Base-by-base conservation (phyloP, 2,797 vertebrate genomes). In the Micropoecilia bifurca region DNA sequence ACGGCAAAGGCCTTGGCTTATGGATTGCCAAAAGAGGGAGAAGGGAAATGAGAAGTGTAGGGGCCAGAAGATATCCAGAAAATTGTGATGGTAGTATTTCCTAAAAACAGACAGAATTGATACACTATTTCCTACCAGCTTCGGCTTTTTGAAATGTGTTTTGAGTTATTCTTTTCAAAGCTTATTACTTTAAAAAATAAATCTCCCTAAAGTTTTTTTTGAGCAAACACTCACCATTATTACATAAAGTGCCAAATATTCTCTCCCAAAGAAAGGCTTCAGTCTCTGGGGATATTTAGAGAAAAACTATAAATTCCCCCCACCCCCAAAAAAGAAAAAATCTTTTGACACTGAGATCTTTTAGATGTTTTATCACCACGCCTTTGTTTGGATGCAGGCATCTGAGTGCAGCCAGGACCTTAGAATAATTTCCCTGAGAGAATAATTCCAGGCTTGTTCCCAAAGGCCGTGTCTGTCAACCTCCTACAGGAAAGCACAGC, bases 401-500 rank as follows among this genome's bases (percentile, higher is more conserved):
- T 80, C 75, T 84, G 39, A 73, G 33, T 75, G 77, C 33, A 76
- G 77, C 61, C 45, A 55, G 28, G 48, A 81, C 73, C 74, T 85
- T 13, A 1, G 57, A 80, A 86, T 80, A 41, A 77, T 81, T 87
- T 85, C 78, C 83, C 75, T 22, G 39, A 7, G 53, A 87, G 84
- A 85, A 80, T 71, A 61, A 87, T 82, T 82, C 77, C 77, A 81
- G 75, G 81, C 78, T 84, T 83, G 79, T 75, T 85, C 85, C 89
- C 71, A 77, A 79, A 85, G 61, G 22, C 84, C 75, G 81, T 85
- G 73, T 89, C 79, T 87, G 84, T 87, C 85, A 73, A 79, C 79
- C 85, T 89, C 81, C 81, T 78, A 86, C 85, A 88, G 90, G 90
- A 92, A 92, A 90, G 90, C 90, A 85, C 85, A 86, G 87, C 84